These are phyloP conservation scores for Chelonus insularis DNA, from an alignment of 1,140 invertebrate species.

Conservation along the genomic window DNA sequence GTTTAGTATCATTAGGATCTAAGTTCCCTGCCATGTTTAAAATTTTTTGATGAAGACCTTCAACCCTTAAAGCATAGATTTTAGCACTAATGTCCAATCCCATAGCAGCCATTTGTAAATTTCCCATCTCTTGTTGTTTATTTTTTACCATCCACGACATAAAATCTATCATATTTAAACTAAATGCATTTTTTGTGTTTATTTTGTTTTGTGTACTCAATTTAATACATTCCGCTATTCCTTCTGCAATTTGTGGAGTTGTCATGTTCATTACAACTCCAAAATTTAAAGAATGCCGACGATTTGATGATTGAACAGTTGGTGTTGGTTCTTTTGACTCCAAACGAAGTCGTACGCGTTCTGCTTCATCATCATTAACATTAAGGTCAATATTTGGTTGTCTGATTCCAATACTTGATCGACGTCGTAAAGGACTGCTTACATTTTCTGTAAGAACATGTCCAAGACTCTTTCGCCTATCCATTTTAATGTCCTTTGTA, in stretches of 20 bases:
- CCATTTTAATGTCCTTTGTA: too few species aligned
- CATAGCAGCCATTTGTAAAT: constrained; percentile 75
- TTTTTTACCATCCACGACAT: constrained; percentile 73
- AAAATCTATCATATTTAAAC: constrained; percentile 79
- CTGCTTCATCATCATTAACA: constrained; percentile 54
- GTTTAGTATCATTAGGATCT: constrained; percentile 57
- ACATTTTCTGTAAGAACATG: constrained; percentile 20
- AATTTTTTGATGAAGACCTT: constrained; percentile 75
- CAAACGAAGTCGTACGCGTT: constrained; percentile 42
- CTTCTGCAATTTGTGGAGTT: constrained; percentile 55
- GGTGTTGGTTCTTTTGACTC: constrained; percentile 27
- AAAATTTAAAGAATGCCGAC: constrained; percentile 44
- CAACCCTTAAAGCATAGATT: constrained; percentile 81
- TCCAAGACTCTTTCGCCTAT: constrained; percentile 26
- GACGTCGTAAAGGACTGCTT: constrained; percentile 36
- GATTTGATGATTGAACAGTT: constrained; percentile 6
- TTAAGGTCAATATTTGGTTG: constrained; percentile 10
- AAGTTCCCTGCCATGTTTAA: constrained; percentile 76
- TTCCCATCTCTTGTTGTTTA: constrained; percentile 67
- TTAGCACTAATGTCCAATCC: constrained; percentile 81
- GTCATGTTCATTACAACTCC: constrained; percentile 40
- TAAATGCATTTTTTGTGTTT: constrained; percentile 82
- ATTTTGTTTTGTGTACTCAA: constrained; percentile 75
- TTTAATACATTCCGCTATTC: constrained; percentile 66
- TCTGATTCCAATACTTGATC: constrained; percentile 33